A percentile compares a stretch with the other conserved stretches of the same genome.
Conservation (phyloP, 2,797 vertebrate genomes). For the Siniperca undulata region DNA sequence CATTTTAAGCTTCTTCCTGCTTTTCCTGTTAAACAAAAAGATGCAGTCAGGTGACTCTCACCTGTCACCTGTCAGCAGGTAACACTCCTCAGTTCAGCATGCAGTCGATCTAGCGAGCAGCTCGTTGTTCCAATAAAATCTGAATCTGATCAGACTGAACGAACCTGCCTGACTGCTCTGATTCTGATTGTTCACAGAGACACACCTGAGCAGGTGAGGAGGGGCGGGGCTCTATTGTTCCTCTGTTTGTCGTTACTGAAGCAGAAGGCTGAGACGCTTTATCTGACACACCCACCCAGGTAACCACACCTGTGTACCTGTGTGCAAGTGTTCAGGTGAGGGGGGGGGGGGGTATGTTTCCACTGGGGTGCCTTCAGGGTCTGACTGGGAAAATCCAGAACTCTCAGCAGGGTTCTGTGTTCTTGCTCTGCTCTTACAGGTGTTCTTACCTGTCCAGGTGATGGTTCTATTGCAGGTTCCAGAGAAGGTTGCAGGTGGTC, state of each 20-base stretch:
- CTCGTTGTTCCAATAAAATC: neutral
- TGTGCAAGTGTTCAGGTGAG: slow-evolving; percentile 6
- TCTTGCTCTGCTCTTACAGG: neutral
- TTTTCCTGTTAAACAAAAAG: neutral
- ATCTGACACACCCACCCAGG: slow-evolving; percentile 29
- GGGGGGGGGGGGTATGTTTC: slow-evolving; percentile 14
- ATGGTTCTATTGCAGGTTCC: neutral
- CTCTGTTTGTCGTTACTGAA: slow-evolving; percentile 52
- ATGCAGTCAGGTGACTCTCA: slow-evolving; percentile 8
- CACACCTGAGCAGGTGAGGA: slow-evolving; percentile 54
- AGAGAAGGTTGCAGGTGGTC: neutral
- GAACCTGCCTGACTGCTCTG: slow-evolving; percentile 42
- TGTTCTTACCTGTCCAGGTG: neutral
- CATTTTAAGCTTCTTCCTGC: slow-evolving; percentile 14
- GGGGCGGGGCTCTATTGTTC: slow-evolving; percentile 49
- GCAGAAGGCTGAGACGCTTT: neutral
- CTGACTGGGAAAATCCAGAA: neutral
- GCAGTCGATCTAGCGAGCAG: neutral
- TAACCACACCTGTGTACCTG: slow-evolving; percentile 14
- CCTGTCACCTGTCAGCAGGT: slow-evolving; percentile 23
- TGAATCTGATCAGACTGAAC: slow-evolving; percentile 2
- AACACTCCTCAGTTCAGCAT: neutral
- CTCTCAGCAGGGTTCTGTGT: neutral
- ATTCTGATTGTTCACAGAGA: neutral
- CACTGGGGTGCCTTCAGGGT: slow-evolving; percentile 33